These are phyloP conservation scores for Montipora capricornis DNA, from an alignment of 64 coral and sea anemone species.

Conservation along the genomic window DNA sequence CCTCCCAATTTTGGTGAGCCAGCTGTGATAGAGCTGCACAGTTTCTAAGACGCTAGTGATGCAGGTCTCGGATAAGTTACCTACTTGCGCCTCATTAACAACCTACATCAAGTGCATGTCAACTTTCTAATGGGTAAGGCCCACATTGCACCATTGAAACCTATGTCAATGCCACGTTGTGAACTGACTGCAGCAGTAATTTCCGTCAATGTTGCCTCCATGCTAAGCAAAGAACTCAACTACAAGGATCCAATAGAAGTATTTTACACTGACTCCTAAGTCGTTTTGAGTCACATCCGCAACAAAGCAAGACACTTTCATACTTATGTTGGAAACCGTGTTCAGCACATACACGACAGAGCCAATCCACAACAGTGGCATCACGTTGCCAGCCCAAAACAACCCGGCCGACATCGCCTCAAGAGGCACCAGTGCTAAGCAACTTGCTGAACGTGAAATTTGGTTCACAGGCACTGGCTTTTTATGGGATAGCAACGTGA, in stretches of 20 bases:
- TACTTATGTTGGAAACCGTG: slow-evolving; percentile 44
- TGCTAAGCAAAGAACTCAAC: slow-evolving; percentile 13
- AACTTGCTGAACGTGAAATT: background rate
- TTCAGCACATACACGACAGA: slow-evolving; percentile 37
- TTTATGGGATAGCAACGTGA: slow-evolving; percentile 14
- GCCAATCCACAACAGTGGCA: slow-evolving; percentile 31
- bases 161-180: slow-evolving; percentile 19
- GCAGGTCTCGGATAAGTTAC: slow-evolving; percentile 48
- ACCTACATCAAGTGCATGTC: slow-evolving; percentile 17
- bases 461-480: slow-evolving; percentile 23
- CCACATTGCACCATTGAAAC: slow-evolving; percentile 37
- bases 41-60: slow-evolving; percentile 54
- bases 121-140: slow-evolving; percentile 50
- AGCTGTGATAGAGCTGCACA: slow-evolving; percentile 30
- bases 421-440: slow-evolving; percentile 5
- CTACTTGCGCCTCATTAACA: slow-evolving; percentile 43
- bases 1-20: slow-evolving; percentile 48
- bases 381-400: background rate
- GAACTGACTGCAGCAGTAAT: slow-evolving; percentile 46
- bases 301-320: slow-evolving; percentile 36
- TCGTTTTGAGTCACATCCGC: slow-evolving; percentile 34
- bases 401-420: slow-evolving; percentile 23
- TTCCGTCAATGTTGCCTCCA: slow-evolving; percentile 33
- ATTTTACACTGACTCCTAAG: slow-evolving; percentile 47
- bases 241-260: slow-evolving; percentile 32